A percentile compares a stretch with the other conserved stretches of the same genome.
phyloP scores from a whole-genome alignment of 2,113 vertebrate genomes.

The Nematolebias whitei region DNA sequence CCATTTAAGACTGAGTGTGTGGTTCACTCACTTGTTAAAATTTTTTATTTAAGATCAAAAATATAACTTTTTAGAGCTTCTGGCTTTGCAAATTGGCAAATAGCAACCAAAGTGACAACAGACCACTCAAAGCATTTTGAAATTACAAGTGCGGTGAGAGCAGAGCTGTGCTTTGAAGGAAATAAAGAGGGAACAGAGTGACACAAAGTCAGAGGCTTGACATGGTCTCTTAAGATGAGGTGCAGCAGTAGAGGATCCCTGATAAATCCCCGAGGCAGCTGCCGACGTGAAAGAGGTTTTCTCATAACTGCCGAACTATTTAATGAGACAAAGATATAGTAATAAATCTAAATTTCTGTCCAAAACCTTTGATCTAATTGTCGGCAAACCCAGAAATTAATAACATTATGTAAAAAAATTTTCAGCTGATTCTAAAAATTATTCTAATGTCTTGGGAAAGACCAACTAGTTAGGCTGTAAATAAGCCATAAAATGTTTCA shows the following conservation, averaged over 20 bases:
- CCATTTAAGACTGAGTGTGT: background rate
- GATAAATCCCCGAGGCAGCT: background rate
- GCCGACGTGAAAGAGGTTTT: background rate
- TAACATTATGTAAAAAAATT: too few species aligned
- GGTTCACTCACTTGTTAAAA: too few species aligned
- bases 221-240: constrained; percentile 2
- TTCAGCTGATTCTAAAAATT: too few species aligned
- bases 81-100: background rate
- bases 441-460: too few species aligned
- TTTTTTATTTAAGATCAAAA: constrained; percentile 3
- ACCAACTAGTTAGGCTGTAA: too few species aligned
- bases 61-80: background rate
- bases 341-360: background rate
- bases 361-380: background rate
- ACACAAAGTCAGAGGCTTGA: constrained; percentile 8
- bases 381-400: too few species aligned
- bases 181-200: background rate
- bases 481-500: too few species aligned
- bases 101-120: background rate
- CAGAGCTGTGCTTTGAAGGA: background rate
- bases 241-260: background rate
- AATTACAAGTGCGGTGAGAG: constrained; percentile 1
- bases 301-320: background rate
- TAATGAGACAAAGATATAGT: background rate
- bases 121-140: background rate